Conservation (phyloP, 2,797 vertebrate species). For the Eospalax fontanierii region DNA sequence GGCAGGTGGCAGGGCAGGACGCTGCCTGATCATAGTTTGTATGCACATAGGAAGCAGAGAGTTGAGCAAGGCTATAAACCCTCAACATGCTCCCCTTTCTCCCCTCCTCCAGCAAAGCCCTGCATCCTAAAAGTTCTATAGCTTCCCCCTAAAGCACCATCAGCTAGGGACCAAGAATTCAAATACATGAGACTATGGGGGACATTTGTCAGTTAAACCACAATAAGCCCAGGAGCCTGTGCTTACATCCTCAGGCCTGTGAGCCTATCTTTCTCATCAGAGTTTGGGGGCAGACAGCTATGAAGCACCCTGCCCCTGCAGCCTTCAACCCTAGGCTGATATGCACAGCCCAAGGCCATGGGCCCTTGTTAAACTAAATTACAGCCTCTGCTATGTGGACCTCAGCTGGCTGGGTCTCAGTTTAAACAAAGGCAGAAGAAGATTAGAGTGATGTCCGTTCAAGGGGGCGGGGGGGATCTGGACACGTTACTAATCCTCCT, state of each 20-base stretch:
- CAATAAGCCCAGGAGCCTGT: no score
- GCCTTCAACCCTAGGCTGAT: background rate
- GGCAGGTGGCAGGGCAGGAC: no score
- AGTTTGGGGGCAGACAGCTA: background rate
- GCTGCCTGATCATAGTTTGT: no score
- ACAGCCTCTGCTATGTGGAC: background rate
- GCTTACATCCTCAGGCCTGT: background rate
- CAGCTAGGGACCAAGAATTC: no score
- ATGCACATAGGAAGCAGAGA: no score
- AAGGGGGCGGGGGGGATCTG: constrained; percentile 34
- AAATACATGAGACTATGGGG: no score
- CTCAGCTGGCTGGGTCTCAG: constrained; percentile 69
- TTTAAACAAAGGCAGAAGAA: constrained; percentile 44
- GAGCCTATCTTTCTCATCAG: background rate
- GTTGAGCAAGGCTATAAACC: no score
- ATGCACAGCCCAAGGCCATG: background rate
- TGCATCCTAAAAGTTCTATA: no score
- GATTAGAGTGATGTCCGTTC: constrained; percentile 65
- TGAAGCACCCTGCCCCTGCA: rapidly evolving
- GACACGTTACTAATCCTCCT: constrained; percentile 53
- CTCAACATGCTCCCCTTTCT: no score
- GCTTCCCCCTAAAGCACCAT: no score
- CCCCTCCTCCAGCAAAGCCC: no score
- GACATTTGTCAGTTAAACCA: no score
- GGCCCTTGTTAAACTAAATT: constrained; percentile 21